These are phyloP conservation scores for Hyposoter dolosus DNA, from an alignment of 2,888 invertebrate species.

Conservation along the genomic window DNA sequence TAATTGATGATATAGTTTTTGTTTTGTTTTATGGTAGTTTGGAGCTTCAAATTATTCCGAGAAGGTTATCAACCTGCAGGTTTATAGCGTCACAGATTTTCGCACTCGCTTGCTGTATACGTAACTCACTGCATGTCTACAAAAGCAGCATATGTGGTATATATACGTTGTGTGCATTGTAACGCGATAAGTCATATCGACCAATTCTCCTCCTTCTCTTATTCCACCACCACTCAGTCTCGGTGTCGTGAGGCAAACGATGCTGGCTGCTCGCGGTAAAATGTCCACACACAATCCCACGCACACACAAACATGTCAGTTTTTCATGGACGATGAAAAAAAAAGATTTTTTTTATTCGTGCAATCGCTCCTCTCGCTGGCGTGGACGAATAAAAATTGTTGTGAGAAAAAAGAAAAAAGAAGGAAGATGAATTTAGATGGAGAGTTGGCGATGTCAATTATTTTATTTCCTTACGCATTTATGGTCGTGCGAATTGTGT, in stretches of 20 bases:
- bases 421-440: background rate
- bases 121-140: conserved; percentile 28
- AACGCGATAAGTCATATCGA: conserved; percentile 70
- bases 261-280: conserved; percentile 51
- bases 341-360: background rate
- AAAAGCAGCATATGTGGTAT: conserved; percentile 22
- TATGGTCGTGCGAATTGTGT: background rate
- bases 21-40: conserved; percentile 31
- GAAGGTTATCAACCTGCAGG: conserved; percentile 60
- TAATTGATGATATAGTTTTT: conserved; percentile 19
- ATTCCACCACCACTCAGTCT: conserved; percentile 34
- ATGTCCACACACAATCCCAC: conserved; percentile 1
- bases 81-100: conserved; percentile 51
- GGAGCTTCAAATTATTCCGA: conserved; percentile 16
- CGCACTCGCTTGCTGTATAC: conserved; percentile 23
- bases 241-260: conserved; percentile 60
- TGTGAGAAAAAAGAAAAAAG: background rate
- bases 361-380: background rate
- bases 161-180: conserved; percentile 54
- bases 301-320: background rate
- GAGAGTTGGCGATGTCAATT: background rate
- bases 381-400: background rate
- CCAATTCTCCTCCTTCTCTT: conserved; percentile 52
- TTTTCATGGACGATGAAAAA: background rate
- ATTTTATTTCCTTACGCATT: background rate